A percentile compares a stretch with the other conserved stretches of the same genome.
Conservation (phyloP, 1,140 invertebrate genomes). For the Acromyrmex echinatior region DNA sequence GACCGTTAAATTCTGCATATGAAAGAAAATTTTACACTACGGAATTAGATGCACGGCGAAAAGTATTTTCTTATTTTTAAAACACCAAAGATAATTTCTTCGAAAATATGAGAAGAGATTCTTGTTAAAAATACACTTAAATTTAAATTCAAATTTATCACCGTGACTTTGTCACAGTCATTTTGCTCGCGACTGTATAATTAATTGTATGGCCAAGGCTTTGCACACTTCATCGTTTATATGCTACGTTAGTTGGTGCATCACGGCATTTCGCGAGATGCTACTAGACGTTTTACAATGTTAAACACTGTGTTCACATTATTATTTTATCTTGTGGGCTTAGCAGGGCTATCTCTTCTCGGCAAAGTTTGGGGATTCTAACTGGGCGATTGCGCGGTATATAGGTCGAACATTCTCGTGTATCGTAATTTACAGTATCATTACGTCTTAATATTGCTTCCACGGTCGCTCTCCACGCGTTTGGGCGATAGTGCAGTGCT, state of each 20-base stretch:
- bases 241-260: slow-evolving; percentile 30
- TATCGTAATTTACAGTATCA: slow-evolving; percentile 40
- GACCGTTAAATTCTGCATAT: neutral
- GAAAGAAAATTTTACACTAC: neutral
- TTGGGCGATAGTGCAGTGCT: slow-evolving; percentile 15
- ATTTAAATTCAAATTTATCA: slow-evolving; percentile 30
- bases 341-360: slow-evolving; percentile 14
- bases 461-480: neutral
- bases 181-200: slow-evolving; percentile 39
- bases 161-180: slow-evolving; percentile 21
- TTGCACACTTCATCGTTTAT: slow-evolving; percentile 29
- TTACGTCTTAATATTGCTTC: slow-evolving; percentile 40
- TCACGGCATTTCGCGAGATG: slow-evolving; percentile 36
- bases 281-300: slow-evolving; percentile 16
- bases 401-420: slow-evolving; percentile 24
- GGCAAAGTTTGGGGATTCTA: slow-evolving; percentile 39
- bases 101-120: neutral
- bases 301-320: neutral
- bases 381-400: slow-evolving; percentile 17
- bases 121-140: slow-evolving; percentile 10
- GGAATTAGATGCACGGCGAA: neutral
- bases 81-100: neutral
- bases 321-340: slow-evolving; percentile 46
- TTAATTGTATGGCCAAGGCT: slow-evolving; percentile 19
- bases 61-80: neutral